Conservation (phyloP, 2,888 invertebrate genomes). For the Drosophila neutralis region DNA sequence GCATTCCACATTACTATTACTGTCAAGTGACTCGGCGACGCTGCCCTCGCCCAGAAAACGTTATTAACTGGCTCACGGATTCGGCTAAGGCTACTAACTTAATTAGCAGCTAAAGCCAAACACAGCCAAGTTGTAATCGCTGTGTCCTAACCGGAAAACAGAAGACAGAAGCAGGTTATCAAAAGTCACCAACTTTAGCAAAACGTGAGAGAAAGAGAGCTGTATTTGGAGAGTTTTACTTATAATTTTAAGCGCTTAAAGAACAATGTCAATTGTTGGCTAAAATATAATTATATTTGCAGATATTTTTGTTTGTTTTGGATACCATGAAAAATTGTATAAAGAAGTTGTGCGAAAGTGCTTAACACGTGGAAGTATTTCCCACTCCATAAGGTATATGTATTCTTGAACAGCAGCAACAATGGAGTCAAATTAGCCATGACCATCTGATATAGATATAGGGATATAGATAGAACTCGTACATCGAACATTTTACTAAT, state of each 20-base stretch:
- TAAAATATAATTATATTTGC: not conserved
- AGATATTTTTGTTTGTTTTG: not conserved
- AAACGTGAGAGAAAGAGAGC: not conserved
- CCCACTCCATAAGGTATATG: not conserved
- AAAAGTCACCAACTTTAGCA: constrained; percentile 27
- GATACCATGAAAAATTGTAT: too few species aligned
- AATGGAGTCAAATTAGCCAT: not conserved
- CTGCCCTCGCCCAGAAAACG: constrained; percentile 24
- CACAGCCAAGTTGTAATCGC: constrained; percentile 30
- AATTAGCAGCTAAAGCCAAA: constrained; percentile 52
- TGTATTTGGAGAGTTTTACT: not conserved
- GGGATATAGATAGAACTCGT: not conserved
- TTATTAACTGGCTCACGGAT: constrained; percentile 56
- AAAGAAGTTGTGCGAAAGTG: too few species aligned
- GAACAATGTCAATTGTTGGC: not conserved
- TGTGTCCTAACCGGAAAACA: not conserved
- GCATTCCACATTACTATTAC: constrained; percentile 57
- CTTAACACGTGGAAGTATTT: not conserved
- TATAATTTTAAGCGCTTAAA: not conserved
- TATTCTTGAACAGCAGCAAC: not conserved
- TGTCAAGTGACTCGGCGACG: constrained; percentile 45
- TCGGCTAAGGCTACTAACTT: constrained; percentile 35
- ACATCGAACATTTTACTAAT: not conserved
- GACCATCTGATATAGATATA: not conserved
- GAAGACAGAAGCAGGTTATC: constrained; percentile 17